Percentiles rank a stretch among this genome's conserved stretches.
Evolutionary conservation across 1,140 invertebrate genomes (phyloP).

Genomic region (Drosophila obscura): DNA sequence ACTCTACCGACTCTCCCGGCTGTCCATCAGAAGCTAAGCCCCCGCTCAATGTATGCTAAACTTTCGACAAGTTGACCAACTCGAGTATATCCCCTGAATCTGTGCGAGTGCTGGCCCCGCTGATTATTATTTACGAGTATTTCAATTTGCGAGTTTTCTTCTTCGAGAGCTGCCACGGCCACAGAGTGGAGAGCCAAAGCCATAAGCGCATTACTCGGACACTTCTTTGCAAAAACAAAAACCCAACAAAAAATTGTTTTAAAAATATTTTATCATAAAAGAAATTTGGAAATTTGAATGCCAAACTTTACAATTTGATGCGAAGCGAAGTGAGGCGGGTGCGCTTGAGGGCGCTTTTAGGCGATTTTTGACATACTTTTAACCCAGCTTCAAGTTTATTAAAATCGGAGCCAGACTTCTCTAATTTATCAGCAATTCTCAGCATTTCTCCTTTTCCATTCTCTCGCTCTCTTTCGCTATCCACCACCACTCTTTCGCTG

Average conservation of each 20-base stretch:
- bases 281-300: slow-evolving; percentile 58
- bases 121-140: slow-evolving; percentile 78
- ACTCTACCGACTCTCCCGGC: neutral
- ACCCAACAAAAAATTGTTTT: slow-evolving; percentile 66
- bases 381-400: slow-evolving; percentile 60
- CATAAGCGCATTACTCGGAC: slow-evolving; percentile 59
- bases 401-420: slow-evolving; percentile 50
- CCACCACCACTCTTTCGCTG: slow-evolving; percentile 44
- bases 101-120: slow-evolving; percentile 20
- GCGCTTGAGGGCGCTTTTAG: slow-evolving; percentile 34
- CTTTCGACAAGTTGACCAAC: slow-evolving; percentile 35
- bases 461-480: slow-evolving; percentile 15
- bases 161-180: slow-evolving; percentile 17
- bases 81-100: slow-evolving; percentile 5
- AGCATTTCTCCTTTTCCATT: slow-evolving; percentile 15
- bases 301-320: slow-evolving; percentile 66
- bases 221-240: slow-evolving; percentile 6
- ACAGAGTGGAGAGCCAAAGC: slow-evolving; percentile 39
- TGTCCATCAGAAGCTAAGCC: slow-evolving; percentile 67
- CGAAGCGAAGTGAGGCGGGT: slow-evolving; percentile 38
- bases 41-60: slow-evolving; percentile 39
- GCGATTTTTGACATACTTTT: slow-evolving; percentile 54
- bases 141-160: slow-evolving; percentile 59
- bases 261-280: slow-evolving; percentile 64
- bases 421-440: slow-evolving; percentile 71